Base-by-base conservation (phyloP, 2,888 invertebrate species). In the Tigriopus californicus region DNA sequence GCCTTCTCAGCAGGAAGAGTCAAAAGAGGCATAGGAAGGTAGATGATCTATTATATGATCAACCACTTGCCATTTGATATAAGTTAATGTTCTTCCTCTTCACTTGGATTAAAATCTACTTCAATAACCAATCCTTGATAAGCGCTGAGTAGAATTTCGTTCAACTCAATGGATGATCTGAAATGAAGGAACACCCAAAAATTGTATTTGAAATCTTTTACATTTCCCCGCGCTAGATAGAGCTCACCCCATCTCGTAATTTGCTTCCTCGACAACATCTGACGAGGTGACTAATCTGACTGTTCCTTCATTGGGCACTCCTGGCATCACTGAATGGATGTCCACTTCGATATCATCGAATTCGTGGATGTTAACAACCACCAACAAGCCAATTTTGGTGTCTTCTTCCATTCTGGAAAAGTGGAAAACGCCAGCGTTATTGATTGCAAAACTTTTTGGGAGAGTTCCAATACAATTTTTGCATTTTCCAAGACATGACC, bases 91-190 rank as follows among this genome's bases (percentile, higher is more conserved):
- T 22, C 41, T 33, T 12, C 41, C 13, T 53, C 44, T 44, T 42
- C 18, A 15, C 18, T 20, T 4, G 42, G 42, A 6, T 12, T 22
- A 2, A 56, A 56, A 3, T 56, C 44, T 4, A 56, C 18, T 20
- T 56, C 25, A 18, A 56, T 56, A 6, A 56, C 56, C 8, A 56
- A 22, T 15, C 56, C 56, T 1, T 18, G 20, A 6, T 22, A 56
- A 13, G 5, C 6, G 1, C 4, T 8, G n/a, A 56, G n/a, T 2
- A n/a, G 1, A 1, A 56, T 6, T 5, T 42, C 33, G 15, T 18
- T 44, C 44, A 56, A 12, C 4, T 42, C 25, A 12, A 56, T 20
- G 8, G 11, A 5, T 18, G 20, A 22, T 8, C 46, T 44, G n/a
- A 11, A 56, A 42, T 24, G 13, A 8, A 12, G 1, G 15, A 44